Conservation (phyloP, 1,140 invertebrate species). For the Drosophila ercepeae region DNA sequence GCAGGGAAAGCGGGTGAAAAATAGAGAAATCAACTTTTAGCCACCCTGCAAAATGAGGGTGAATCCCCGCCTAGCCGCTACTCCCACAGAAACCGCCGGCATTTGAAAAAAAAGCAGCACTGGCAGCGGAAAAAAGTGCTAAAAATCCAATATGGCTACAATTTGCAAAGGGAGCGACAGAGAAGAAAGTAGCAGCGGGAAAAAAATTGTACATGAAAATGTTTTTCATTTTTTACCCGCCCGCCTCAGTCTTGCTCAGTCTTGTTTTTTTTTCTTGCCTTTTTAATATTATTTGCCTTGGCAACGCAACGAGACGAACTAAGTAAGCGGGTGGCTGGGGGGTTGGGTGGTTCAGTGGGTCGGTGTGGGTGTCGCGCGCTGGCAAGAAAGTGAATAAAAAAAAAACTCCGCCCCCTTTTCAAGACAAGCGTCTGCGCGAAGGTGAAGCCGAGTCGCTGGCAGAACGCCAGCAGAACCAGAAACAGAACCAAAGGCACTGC, state of each 20-base stretch:
- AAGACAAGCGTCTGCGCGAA: conserved; percentile 82
- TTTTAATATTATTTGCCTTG: conserved; percentile 63
- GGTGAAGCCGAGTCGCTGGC: conserved; percentile 48
- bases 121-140: conserved; percentile 56
- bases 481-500: conserved; percentile 1
- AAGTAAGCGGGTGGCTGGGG: conserved; percentile 37
- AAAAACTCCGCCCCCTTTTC: conserved; percentile 83
- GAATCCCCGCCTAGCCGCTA: conserved; percentile 12
- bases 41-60: conserved; percentile 69
- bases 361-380: conserved; percentile 31
- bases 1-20: neutral
- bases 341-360: conserved; percentile 6
- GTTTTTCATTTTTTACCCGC: conserved; percentile 36
- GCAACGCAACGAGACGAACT: conserved; percentile 60
- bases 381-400: conserved; percentile 58
- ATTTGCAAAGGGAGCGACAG: conserved; percentile 51
- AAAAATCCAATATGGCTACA: conserved; percentile 82
- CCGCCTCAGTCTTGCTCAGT: neutral
- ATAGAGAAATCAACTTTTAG: conserved; percentile 53
- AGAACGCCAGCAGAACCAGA: conserved; percentile 61
- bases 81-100: conserved; percentile 75
- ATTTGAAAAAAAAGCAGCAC: conserved; percentile 37
- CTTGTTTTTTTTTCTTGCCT: conserved; percentile 21
- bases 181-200: conserved; percentile 17
- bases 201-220: conserved; percentile 41